These are phyloP conservation scores for Callipepla californica DNA, from an alignment of 2,113 vertebrate genomes.

Conservation along the genomic window DNA sequence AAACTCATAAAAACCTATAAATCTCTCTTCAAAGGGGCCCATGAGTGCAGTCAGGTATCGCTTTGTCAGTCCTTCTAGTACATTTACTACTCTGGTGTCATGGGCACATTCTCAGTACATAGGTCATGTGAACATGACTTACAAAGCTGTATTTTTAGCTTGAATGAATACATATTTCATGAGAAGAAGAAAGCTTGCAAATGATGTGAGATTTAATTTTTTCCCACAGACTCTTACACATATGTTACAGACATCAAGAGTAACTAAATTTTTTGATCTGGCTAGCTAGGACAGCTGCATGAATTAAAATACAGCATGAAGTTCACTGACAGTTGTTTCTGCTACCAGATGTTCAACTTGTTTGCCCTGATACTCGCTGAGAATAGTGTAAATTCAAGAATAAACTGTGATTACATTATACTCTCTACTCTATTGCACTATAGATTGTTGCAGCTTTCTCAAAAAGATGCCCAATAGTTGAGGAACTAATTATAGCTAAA, in stretches of 20 bases:
- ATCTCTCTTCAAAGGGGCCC: neutral
- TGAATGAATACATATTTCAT: slow-evolving; percentile 61
- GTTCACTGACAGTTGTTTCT: slow-evolving; percentile 10
- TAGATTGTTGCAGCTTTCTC: neutral
- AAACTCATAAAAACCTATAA: neutral
- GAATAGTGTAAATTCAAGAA: slow-evolving; percentile 41
- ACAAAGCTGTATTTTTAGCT: slow-evolving; percentile 62
- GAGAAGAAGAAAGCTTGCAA: slow-evolving; percentile 49
- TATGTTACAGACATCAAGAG: slow-evolving; percentile 41
- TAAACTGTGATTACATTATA: slow-evolving; percentile 58
- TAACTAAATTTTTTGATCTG: slow-evolving; percentile 33
- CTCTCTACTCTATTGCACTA: neutral
- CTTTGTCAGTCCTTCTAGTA: neutral
- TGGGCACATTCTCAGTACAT: slow-evolving; percentile 52
- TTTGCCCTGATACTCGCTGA: neutral
- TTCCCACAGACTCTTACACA: slow-evolving; percentile 67
- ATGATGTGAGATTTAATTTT: slow-evolving; percentile 53
- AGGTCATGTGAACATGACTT: slow-evolving; percentile 74
- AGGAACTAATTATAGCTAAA: neutral
- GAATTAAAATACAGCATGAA: neutral
- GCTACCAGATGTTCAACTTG: slow-evolving; percentile 45
- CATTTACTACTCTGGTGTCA: neutral
- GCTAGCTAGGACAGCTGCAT: neutral
- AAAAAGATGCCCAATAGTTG: neutral
- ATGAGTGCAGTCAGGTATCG: slow-evolving; percentile 12